These are phyloP conservation scores for Malacosoma neustria DNA, from an alignment of 2,888 invertebrate species.

Conservation along the genomic window DNA sequence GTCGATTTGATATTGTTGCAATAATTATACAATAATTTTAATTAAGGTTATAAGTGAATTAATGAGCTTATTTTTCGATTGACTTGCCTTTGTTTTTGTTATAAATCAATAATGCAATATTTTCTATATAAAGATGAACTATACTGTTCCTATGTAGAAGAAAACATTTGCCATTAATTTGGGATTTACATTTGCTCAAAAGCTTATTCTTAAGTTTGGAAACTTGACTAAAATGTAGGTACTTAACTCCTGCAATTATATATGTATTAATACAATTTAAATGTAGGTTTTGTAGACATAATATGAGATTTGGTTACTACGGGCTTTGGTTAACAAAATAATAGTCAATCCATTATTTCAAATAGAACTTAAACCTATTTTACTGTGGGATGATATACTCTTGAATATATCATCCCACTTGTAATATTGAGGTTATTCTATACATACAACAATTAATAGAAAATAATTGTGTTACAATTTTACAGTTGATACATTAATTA, in stretches of 20 bases:
- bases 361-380: too few relatives aligned
- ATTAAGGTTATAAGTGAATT: constrained; percentile 16
- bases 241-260: constrained; percentile 12
- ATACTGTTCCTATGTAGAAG: background rate
- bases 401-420: too few relatives aligned
- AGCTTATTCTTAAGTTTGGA: constrained; percentile 24
- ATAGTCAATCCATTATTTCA: too few relatives aligned
- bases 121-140: constrained; percentile 1
- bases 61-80: constrained; percentile 18
- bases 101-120: constrained; percentile 7
- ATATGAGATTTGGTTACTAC: too few relatives aligned
- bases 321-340: too few relatives aligned
- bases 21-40: constrained; percentile 30
- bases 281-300: background rate
- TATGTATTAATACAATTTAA: background rate
- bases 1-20: constrained; percentile 44
- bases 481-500: too few relatives aligned
- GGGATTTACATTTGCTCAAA: constrained; percentile 38
- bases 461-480: too few relatives aligned
- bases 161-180: constrained; percentile 8
- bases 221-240: constrained; percentile 9
- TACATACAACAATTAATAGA: too few relatives aligned
- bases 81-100: constrained; percentile 16
- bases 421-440: too few relatives aligned
- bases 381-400: too few relatives aligned